Base-by-base conservation (phyloP, 2,888 invertebrate genomes). In the Synergus gifuensis region DNA sequence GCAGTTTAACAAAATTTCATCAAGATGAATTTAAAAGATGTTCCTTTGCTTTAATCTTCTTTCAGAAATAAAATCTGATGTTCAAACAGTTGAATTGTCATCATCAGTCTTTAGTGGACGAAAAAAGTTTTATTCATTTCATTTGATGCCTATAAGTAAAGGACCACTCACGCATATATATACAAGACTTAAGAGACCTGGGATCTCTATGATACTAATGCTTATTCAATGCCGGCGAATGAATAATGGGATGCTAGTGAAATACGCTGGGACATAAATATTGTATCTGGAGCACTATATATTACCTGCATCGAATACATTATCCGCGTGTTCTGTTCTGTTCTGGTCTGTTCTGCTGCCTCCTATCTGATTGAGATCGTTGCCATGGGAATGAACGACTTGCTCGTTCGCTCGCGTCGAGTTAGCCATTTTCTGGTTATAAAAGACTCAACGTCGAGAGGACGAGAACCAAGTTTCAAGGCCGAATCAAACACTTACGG, bases 201-300 rank as follows among this genome's bases (percentile, higher is more conserved):
- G 83, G 85, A 84, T 84, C 87, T 89, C 89, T 90, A 89, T 88
- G 89, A 88, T 90, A 90, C 89, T 89, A 90, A 90, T 89, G 90
- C 90, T 91, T 91, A 91, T 91, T 91, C 91, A 90, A 90, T 89
- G 90, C 89, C 86, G 86, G 84, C 81, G 90, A 91, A 91, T 91
- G 91, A 91, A 91, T 91, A 91, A 91, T 91, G 91, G 90, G 89
- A 89, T 89, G 91, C 89, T 91, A 89, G 91, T 89, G 90, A 91
- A 91, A 91, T 90, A 91, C 90, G 87, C 87, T 87, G 85, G 87
- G 90, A 88, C 91, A 91, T 91, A 91, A 91, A 91, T 91, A 91
- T 91, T 91, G 91, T 90, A 91, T 91, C 90, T 91, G 87, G 91
- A 91, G 86, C 91, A 89, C 90, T 91, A 89, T 91, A 91, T 90